A percentile compares a stretch with the other conserved stretches of the same genome.
Conservation (phyloP, 2,797 vertebrate species). For the Sebastes reedi region DNA sequence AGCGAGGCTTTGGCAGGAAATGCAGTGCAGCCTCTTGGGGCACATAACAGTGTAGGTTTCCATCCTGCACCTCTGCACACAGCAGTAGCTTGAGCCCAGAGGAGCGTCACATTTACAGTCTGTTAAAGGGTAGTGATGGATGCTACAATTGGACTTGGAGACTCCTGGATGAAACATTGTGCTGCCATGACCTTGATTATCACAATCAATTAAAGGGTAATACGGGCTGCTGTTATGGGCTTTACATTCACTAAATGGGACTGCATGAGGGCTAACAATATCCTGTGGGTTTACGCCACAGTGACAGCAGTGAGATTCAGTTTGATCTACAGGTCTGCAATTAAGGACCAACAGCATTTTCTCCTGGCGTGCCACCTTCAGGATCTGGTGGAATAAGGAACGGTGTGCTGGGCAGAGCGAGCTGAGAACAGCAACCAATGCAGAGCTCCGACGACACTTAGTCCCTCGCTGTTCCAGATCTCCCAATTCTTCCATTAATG, state of each 20-base stretch:
- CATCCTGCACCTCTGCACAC: constrained; percentile 81
- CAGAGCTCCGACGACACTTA: constrained; percentile 69
- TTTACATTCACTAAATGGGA: constrained; percentile 79
- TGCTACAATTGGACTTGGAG: constrained; percentile 48
- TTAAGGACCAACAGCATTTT: constrained; percentile 73
- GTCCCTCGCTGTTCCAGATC: constrained; percentile 80
- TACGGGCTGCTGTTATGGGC: constrained; percentile 30
- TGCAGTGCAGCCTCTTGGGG: constrained; percentile 85
- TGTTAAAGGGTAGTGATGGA: constrained; percentile 39
- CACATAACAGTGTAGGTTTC: constrained; percentile 79
- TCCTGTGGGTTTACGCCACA: constrained; percentile 74
- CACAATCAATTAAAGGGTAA: constrained; percentile 46
- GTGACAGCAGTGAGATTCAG: constrained; percentile 80
- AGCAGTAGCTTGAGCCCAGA: constrained; percentile 65
- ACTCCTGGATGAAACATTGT: constrained; percentile 39
- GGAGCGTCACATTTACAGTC: constrained; percentile 50
- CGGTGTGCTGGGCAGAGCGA: constrained; percentile 91
- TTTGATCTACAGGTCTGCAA: constrained; percentile 66
- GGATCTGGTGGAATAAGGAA: constrained; percentile 89
- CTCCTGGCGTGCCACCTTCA: constrained; percentile 90
- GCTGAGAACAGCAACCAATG: constrained; percentile 88
- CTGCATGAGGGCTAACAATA: constrained; percentile 57
- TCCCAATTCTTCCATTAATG: constrained; percentile 82
- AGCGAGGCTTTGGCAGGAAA: constrained; percentile 86
- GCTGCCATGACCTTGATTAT: constrained; percentile 44